Evolutionary conservation across 2,888 invertebrate genomes (phyloP).

Genomic region (Tyria jacobaeae): DNA sequence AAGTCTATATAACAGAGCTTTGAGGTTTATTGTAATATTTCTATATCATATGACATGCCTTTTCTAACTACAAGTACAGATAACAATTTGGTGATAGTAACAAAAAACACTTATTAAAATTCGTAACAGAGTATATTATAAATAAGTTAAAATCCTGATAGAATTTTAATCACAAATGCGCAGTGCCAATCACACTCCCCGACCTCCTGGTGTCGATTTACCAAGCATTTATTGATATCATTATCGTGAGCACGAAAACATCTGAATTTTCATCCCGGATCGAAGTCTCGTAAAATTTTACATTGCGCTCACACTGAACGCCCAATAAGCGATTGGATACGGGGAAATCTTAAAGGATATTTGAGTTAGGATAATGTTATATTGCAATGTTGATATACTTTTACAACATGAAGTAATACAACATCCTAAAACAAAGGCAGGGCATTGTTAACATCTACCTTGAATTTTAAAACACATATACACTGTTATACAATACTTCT

Average conservation of each 20-base stretch:
- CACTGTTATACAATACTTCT: too few relatives aligned
- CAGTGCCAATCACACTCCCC: slow-evolving; percentile 2
- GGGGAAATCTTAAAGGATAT: not conserved
- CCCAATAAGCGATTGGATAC: slow-evolving; percentile 13
- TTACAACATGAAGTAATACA: too few relatives aligned
- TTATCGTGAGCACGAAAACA: slow-evolving; percentile 34
- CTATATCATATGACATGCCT: too few relatives aligned
- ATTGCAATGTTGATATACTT: not conserved
- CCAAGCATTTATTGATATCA: slow-evolving; percentile 27
- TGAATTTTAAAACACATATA: too few relatives aligned
- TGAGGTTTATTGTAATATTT: too few relatives aligned
- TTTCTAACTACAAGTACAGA: too few relatives aligned
- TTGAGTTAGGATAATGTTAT: not conserved
- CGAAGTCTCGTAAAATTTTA: slow-evolving; percentile 36
- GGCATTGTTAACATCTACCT: too few relatives aligned
- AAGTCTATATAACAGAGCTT: too few relatives aligned
- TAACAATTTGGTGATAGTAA: too few relatives aligned
- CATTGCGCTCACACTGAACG: slow-evolving; percentile 15
- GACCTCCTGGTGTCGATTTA: not conserved
- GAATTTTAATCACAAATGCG: not conserved
- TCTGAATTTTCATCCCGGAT: slow-evolving; percentile 26
- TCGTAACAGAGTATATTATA: too few relatives aligned
- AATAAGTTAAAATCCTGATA: not conserved
- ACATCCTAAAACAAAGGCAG: too few relatives aligned
- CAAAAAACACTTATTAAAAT: too few relatives aligned